Base-by-base conservation (phyloP, 2,797 vertebrate species). In the Chrysocyon brachyurus region DNA sequence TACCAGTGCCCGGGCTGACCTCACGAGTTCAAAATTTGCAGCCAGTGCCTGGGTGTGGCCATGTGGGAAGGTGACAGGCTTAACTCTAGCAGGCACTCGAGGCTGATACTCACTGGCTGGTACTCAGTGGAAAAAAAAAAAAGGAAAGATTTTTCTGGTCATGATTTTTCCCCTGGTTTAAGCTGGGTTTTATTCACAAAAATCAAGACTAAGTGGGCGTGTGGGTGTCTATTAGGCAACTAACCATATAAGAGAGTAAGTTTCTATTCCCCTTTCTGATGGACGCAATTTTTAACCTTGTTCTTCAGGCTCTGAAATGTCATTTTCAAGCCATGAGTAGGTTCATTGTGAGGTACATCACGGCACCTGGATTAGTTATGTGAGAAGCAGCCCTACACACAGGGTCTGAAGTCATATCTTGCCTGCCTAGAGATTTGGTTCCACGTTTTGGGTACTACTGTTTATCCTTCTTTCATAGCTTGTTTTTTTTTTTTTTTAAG, bases 1-100 rank as follows among this genome's bases (percentile, higher is more conserved):
- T 22, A 36, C 46, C 59, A 90, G 84, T 21, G 90, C 96, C 97
- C 10, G 19, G 49, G 93, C 36, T 0, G 82, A 97, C 81, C 94
- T 75, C 0, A 1, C 0, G 22, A 0, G 3, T 40, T 33, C 28
- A 5, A 26, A 66, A 70, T 61, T 79, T 83, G 85, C 0, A 14
- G 77, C 95, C 0, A 77, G 72, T 17, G 1, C 0, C 31, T 63
- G 89, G 88, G 93, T 90, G 84, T 92, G 95, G 81, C 70, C 64
- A 52, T 26, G 70, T 77, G 64, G 92, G 66, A 52, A 36, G 57
- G 78, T 14, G 36, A 75, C 77, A 59, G 1, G 17, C 26, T 78
- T 14, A 21, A 72, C 36, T 24, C 59, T 14, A 40, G 46, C 26
- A 49, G 63, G 33, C 52, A 22, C 22, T 52, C 2, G 54, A 86